Conservation (phyloP, 2,888 invertebrate species). For the Habroteleia sp. region DNA sequence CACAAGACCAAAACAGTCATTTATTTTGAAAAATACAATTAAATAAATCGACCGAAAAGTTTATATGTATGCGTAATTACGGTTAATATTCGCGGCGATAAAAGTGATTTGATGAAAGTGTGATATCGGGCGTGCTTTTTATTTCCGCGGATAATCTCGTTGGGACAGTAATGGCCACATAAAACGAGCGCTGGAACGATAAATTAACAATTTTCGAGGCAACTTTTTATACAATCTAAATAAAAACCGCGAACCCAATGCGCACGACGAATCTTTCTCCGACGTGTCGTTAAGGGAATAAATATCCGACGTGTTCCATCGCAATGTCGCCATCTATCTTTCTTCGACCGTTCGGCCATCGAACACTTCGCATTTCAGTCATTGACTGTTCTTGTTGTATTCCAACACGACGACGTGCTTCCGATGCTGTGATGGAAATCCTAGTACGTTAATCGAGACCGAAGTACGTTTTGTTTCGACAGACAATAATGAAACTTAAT, state of each 20-base stretch:
- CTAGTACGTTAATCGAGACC: not conserved
- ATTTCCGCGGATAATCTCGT: constrained; percentile 39
- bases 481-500: no score
- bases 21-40: no score
- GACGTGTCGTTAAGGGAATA: constrained; percentile 54
- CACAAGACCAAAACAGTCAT: no score
- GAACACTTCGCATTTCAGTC: constrained; percentile 28
- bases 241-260: constrained; percentile 39
- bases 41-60: constrained; percentile 21
- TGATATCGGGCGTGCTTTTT: constrained; percentile 34
- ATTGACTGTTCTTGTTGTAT: constrained; percentile 48
- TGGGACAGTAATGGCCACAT: constrained; percentile 38
- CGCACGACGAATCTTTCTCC: constrained; percentile 36
- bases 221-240: constrained; percentile 32
- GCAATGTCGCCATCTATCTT: constrained; percentile 55
- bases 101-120: constrained; percentile 47
- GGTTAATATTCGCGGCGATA: constrained; percentile 36
- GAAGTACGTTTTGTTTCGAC: no score
- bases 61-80: constrained; percentile 26
- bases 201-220: constrained; percentile 52
- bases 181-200: constrained; percentile 31
- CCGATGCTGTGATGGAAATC: constrained; percentile 18
- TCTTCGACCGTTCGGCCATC: constrained; percentile 30
- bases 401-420: constrained; percentile 33
- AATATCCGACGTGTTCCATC: constrained; percentile 43